phyloP scores from a whole-genome alignment of 2,113 vertebrate genomes.

The Alouatta palliata region DNA sequence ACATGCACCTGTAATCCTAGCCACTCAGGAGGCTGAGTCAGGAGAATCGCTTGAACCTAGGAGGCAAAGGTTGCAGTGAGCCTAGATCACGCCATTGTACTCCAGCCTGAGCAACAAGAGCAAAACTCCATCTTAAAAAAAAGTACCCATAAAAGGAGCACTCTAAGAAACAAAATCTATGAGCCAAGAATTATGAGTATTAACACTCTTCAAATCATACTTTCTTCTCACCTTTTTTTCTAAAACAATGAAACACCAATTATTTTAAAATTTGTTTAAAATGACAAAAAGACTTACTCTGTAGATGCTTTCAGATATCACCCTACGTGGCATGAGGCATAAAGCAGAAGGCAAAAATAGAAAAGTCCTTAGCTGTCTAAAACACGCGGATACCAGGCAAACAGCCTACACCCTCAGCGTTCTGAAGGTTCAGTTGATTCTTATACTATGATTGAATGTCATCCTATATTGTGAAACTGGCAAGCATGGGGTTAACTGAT shows the following conservation, averaged over 20 bases:
- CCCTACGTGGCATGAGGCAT: background rate
- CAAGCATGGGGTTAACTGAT: conserved; percentile 56
- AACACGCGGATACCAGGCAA: background rate
- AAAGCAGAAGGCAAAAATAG: background rate
- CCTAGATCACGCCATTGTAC: too few species aligned
- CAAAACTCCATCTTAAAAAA: background rate
- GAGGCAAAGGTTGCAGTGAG: too few species aligned
- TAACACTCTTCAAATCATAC: background rate
- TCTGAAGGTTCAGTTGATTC: conserved; percentile 67
- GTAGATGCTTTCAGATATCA: background rate
- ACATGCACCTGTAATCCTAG: too few species aligned
- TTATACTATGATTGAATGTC: conserved; percentile 30
- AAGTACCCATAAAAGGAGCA: background rate
- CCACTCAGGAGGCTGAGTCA: too few species aligned
- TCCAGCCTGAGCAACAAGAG: too few species aligned
- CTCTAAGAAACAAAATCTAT: background rate
- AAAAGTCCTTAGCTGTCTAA: background rate
- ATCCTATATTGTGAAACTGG: conserved; percentile 55
- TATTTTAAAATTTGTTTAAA: background rate
- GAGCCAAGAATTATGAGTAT: background rate
- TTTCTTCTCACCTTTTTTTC: background rate
- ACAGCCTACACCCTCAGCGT: background rate
- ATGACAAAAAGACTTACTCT: background rate
- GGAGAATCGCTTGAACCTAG: too few species aligned
- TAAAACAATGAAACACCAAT: background rate